Conservation (phyloP, 2,113 vertebrate species). For the Dascyllus trimaculatus region DNA sequence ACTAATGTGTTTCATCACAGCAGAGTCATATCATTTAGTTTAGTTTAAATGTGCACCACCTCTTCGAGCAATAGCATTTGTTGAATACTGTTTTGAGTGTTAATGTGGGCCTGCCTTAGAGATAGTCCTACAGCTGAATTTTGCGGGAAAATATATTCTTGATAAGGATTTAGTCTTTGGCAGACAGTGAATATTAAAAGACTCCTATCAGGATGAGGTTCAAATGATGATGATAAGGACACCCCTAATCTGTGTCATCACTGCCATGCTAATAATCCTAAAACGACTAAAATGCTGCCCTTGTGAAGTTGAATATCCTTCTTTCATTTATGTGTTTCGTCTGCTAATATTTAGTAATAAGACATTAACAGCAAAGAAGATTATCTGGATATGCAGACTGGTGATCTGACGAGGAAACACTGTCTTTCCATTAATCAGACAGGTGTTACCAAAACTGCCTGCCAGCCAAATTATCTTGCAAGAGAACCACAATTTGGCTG, state of each 20-base stretch:
- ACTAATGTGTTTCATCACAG: no score
- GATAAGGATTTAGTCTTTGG: no score
- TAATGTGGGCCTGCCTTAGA: slow-evolving; percentile 9
- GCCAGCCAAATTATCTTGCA: slow-evolving; percentile 18
- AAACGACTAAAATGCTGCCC: not conserved
- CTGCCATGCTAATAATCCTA: not conserved
- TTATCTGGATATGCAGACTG: not conserved
- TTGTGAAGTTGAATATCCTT: no score
- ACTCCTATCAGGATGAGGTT: not conserved
- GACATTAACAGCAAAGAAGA: slow-evolving; percentile 6
- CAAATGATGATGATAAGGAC: not conserved
- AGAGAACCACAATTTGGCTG: not conserved
- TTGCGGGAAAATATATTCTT: not conserved
- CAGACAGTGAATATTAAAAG: no score
- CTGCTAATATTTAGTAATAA: not conserved
- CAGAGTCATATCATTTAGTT: no score
- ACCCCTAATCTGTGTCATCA: not conserved
- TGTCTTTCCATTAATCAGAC: not conserved
- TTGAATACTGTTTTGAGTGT: not conserved
- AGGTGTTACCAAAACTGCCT: slow-evolving; percentile 1
- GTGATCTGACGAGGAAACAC: not conserved
- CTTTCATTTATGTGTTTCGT: not conserved
- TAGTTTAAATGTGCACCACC: no score
- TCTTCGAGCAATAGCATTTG: not conserved
- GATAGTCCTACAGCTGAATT: not conserved